These are phyloP conservation scores for Drosophila ambigua DNA, from an alignment of 1,140 invertebrate species.

Conservation along the genomic window DNA sequence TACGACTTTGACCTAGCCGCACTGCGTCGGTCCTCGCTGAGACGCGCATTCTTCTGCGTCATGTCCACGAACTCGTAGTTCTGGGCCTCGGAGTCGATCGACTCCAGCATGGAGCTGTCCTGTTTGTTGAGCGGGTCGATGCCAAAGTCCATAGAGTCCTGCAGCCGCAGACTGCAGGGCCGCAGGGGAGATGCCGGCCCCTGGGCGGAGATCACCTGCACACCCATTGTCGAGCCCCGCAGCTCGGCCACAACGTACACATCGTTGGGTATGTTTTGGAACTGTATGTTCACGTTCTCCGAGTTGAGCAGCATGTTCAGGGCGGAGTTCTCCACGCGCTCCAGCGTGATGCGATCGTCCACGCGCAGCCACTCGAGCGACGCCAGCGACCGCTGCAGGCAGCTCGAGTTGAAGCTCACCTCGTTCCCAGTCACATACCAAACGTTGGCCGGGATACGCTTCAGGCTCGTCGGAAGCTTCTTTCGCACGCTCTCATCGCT, in stretches of 20 bases:
- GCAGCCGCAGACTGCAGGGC: conserved; percentile 85
- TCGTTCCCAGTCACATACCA: conserved; percentile 86
- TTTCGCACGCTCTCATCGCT: conserved; percentile 78
- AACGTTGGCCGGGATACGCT: conserved; percentile 79
- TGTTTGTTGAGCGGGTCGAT: conserved; percentile 86
- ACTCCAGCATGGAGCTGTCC: conserved; percentile 83
- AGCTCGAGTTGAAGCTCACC: conserved; percentile 86
- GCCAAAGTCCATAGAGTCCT: conserved; percentile 87
- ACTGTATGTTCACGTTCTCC: conserved; percentile 93
- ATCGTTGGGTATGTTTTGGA: conserved; percentile 89
- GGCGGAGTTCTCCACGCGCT: conserved; percentile 86
- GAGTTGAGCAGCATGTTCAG: conserved; percentile 90
- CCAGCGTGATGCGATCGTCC: conserved; percentile 89
- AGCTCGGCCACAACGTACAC: conserved; percentile 85
- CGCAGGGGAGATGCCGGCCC: conserved; percentile 85
- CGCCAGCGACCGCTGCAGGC: conserved; percentile 88
- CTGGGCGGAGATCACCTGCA: conserved; percentile 86
- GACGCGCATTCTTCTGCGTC: conserved; percentile 90
- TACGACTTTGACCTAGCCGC: conserved; percentile 72
- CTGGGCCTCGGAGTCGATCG: conserved; percentile 81
- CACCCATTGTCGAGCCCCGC: conserved; percentile 87
- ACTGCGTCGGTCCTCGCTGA: conserved; percentile 83
- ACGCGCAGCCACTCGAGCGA: conserved; percentile 91
- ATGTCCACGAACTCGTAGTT: conserved; percentile 87
- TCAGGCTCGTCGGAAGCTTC: conserved; percentile 75